Evolutionary conservation across 1,140 invertebrate genomes (phyloP).

Genomic region (Homarus americanus): DNA sequence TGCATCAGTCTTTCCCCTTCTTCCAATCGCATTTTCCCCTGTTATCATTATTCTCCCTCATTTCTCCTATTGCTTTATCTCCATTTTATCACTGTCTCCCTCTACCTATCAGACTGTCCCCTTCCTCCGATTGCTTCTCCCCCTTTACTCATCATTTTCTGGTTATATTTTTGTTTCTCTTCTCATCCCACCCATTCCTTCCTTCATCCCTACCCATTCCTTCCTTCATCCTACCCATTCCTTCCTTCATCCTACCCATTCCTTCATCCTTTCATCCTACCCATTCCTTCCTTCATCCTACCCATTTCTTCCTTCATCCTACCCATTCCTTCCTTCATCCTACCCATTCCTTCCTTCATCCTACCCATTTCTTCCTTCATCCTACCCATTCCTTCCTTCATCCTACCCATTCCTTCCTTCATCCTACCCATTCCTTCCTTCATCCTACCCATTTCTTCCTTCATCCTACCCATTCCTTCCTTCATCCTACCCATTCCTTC

Average conservation of each 20-base stretch:
- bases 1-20: constrained; percentile 39
- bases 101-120: constrained; percentile 18
- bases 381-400: no score
- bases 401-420: no score
- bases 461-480: no score
- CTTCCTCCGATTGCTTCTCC: constrained; percentile 34
- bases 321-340: no score
- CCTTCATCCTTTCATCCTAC: constrained; percentile 8
- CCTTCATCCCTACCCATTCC: background rate
- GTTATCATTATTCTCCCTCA: constrained; percentile 46
- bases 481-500: no score
- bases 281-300: no score
- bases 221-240: constrained; percentile 10
- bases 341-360: no score
- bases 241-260: constrained; percentile 1
- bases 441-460: no score
- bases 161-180: constrained; percentile 16
- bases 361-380: no score
- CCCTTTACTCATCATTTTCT: constrained; percentile 47
- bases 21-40: constrained; percentile 43
- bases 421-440: no score
- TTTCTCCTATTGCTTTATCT: constrained; percentile 36
- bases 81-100: constrained; percentile 32
- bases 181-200: constrained; percentile 4
- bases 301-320: no score